Conservation (phyloP, 92 coral and sea anemone genomes). For the Actinostola sp. region DNA sequence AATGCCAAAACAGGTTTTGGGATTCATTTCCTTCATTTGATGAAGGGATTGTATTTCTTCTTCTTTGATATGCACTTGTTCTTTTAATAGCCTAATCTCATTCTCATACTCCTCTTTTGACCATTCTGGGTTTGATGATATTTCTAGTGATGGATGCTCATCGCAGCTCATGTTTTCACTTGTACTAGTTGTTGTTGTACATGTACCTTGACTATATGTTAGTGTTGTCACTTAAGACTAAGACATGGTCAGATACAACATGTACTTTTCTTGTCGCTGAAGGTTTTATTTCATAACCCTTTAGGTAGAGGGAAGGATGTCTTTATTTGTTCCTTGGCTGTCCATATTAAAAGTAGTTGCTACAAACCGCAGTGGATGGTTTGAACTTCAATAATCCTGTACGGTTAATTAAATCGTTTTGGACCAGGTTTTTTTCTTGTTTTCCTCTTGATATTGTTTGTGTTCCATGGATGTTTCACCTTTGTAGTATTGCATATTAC, state of each 20-base stretch:
- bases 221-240: no score
- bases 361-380: constrained; percentile 11
- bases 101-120: no score
- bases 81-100: no score
- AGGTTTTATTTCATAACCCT: constrained; percentile 3
- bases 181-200: no score
- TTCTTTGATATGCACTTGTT: no score
- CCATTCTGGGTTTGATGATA: no score
- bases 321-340: constrained; percentile 18
- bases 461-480: constrained; percentile 16
- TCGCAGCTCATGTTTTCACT: no score
- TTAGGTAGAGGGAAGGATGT: constrained; percentile 26
- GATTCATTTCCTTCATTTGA: not conserved
- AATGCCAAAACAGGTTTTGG: constrained; percentile 7
- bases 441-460: constrained; percentile 40
- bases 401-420: constrained; percentile 19
- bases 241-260: no score
- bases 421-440: constrained; percentile 26
- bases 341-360: constrained; percentile 39
- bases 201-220: no score
- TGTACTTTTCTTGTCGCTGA: not conserved
- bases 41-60: no score
- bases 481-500: constrained; percentile 22
- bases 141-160: no score
- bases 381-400: constrained; percentile 10